Conservation (phyloP, 2,888 invertebrate species). For the Platycheirus rosarum region DNA sequence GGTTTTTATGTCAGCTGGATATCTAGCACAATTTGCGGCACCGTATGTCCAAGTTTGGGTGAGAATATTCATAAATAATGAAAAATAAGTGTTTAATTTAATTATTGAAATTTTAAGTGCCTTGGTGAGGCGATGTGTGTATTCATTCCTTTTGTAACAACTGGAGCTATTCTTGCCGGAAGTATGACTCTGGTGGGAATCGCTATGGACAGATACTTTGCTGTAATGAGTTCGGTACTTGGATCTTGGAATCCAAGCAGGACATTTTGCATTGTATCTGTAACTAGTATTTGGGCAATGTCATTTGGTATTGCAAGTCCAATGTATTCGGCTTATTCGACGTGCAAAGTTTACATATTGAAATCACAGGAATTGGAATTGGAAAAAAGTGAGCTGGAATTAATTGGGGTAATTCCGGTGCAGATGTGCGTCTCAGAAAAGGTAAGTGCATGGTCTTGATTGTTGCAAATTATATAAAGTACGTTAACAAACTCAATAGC, state of each 20-base stretch:
- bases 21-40: slow-evolving; percentile 78
- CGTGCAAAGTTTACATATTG: slow-evolving; percentile 77
- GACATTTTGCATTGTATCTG: slow-evolving; percentile 79
- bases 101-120: slow-evolving; percentile 77
- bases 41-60: slow-evolving; percentile 79
- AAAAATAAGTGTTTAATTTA: background rate
- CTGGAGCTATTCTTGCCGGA: slow-evolving; percentile 83
- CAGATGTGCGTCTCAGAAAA: slow-evolving; percentile 78
- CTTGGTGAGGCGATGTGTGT: slow-evolving; percentile 83
- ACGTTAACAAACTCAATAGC: too few species aligned
- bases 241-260: slow-evolving; percentile 83
- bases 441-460: too few species aligned
- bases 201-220: slow-evolving; percentile 84
- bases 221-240: slow-evolving; percentile 82
- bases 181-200: slow-evolving; percentile 84
- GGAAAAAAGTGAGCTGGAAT: slow-evolving; percentile 3
- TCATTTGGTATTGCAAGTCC: slow-evolving; percentile 83
- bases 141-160: slow-evolving; percentile 83
- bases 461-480: too few species aligned
- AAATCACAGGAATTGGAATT: slow-evolving; percentile 15
- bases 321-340: slow-evolving; percentile 81
- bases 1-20: slow-evolving; percentile 76
- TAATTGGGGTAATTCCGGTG: slow-evolving; percentile 72
- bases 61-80: slow-evolving; percentile 55
- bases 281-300: slow-evolving; percentile 81